Conservation (phyloP, 2,888 invertebrate genomes). For the Rapana venosa region DNA sequence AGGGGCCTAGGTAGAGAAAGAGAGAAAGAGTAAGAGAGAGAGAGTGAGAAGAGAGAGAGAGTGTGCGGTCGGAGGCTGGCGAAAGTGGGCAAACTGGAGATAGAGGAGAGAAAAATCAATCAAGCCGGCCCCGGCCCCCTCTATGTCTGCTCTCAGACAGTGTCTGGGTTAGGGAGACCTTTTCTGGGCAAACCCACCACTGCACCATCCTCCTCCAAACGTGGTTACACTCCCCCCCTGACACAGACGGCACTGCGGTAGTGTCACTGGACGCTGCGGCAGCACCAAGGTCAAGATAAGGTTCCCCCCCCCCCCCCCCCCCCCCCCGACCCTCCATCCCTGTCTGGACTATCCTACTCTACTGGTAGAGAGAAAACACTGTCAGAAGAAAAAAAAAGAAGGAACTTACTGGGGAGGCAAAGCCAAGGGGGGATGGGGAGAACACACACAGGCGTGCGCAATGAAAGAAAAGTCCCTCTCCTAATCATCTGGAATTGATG, state of each 20-base stretch:
- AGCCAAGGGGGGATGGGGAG: too few relatives aligned
- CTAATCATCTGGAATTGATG: too few relatives aligned
- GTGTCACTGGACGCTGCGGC: constrained; percentile 21
- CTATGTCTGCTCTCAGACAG: constrained; percentile 13
- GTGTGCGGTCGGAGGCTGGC: not conserved
- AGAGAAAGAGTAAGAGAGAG: too few relatives aligned
- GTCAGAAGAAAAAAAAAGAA: too few relatives aligned
- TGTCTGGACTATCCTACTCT: constrained; percentile 6
- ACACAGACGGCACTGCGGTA: constrained; percentile 32
- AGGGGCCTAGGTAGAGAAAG: too few relatives aligned
- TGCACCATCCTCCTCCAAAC: constrained; percentile 17
- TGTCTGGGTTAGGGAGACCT: constrained; percentile 36
- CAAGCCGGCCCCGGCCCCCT: not conserved
- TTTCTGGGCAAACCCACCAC: not conserved
- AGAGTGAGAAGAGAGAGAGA: too few relatives aligned
- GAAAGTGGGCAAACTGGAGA: constrained; percentile 20
- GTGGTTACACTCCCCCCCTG: not conserved
- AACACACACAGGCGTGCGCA: too few relatives aligned
- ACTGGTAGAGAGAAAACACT: not conserved
- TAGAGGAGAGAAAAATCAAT: constrained; percentile 27
- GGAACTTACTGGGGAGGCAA: too few relatives aligned
- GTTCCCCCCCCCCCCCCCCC: not conserved
- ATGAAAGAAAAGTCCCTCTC: too few relatives aligned
- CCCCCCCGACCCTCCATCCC: too few relatives aligned
- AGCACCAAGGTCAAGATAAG: constrained; percentile 1